A percentile compares a stretch with the other conserved stretches of the same genome.
These are phyloP conservation scores for Melinaea menophilus DNA, from an alignment of 2,888 invertebrate species.

Conservation along the genomic window DNA sequence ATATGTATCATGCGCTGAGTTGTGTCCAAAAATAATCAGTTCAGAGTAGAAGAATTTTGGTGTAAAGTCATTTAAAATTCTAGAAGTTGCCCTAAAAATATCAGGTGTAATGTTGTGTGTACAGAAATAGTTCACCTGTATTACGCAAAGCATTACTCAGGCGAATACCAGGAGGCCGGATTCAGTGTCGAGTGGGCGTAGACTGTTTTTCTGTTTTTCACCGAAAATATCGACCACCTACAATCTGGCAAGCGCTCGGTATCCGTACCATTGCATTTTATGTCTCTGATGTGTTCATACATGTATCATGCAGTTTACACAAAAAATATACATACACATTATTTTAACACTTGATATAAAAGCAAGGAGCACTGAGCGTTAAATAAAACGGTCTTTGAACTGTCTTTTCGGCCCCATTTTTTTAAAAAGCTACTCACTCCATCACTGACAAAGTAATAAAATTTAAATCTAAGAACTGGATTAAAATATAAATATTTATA, in stretches of 20 bases:
- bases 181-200: slow-evolving; percentile 55
- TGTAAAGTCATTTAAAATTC: no score
- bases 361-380: no score
- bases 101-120: slow-evolving; percentile 23
- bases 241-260: slow-evolving; percentile 47
- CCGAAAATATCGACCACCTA: slow-evolving; percentile 64
- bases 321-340: slow-evolving; percentile 1
- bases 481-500: no score
- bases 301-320: slow-evolving; percentile 23
- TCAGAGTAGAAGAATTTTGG: no score
- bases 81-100: not conserved
- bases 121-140: slow-evolving; percentile 59
- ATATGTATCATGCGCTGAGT: no score
- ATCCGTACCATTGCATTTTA: slow-evolving; percentile 37
- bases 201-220: slow-evolving; percentile 51
- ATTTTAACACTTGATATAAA: no score
- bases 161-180: slow-evolving; percentile 52
- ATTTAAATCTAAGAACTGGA: no score
- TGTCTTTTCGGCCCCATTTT: no score
- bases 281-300: slow-evolving; percentile 23
- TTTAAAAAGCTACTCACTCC: no score
- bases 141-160: slow-evolving; percentile 64
- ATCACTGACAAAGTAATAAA: no score
- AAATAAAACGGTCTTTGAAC: no score
- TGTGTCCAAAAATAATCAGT: no score